Evolutionary conservation across 2,888 invertebrate species (phyloP), one percentile per base, ranked within the genome.

Genomic region (Cheilosia pagana): DNA sequence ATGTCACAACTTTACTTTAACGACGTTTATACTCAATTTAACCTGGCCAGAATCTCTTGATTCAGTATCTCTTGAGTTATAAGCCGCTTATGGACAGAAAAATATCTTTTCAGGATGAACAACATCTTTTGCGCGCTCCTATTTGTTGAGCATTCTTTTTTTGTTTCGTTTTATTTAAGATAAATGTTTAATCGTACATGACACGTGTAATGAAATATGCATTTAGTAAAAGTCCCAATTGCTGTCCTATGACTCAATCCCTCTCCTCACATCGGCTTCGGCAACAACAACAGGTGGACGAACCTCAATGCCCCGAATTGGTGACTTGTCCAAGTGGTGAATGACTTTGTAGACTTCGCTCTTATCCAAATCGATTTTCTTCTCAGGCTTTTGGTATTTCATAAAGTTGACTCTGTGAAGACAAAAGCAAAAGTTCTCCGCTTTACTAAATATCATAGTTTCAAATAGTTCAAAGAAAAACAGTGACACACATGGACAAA

Each of bases 301-400:
- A 86, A 94, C 93, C 83, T 95, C 95, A 88, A 96, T 95, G 87
- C 95, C 94, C 89, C 93, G 94, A 86, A 92, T 91, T 35, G 96
- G 95, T 77, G 93, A 93, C 86, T 94, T 93, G 87, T 95, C 95
- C 94, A 95, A 94, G 88, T 95, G 94, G 92, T 96, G 96, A 79
- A 97, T 93, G 90, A 96, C 92, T 91, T 95, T 95, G 92, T 95
- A 96, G 5, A 96, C 96, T 90, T 96, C 96, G 76, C 96, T 96
- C 89, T 95, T 93, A 91, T 95, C 94, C 87, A 96, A 93, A 90
- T 96, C 95, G 89, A 95, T 93, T 82, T 94, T 94, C 62, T 95
- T 95, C 81, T 96, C 95, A 31, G 95, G 95, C 89, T 96, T 96
- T 90, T 96, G 95, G 92, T 96, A 97, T 92, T 97, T 97, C 94